Conservation (phyloP, 2,888 invertebrate species). For the Patella pellucida region DNA sequence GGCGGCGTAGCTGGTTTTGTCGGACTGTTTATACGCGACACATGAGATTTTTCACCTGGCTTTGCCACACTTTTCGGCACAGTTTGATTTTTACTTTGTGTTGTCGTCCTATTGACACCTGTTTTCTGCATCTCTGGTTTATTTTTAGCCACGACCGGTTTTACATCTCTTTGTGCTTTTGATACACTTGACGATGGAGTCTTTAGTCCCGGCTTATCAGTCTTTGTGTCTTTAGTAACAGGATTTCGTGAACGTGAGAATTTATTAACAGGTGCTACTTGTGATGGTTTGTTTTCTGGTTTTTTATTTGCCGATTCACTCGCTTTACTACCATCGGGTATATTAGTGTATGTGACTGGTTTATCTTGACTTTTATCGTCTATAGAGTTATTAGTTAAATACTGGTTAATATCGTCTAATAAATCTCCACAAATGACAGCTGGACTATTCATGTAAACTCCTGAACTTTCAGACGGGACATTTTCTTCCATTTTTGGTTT, state of each 20-base stretch:
- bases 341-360: neutral
- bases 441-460: constrained; percentile 1
- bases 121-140: neutral
- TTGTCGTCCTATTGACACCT: neutral
- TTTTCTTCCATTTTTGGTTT: neutral
- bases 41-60: constrained; percentile 5
- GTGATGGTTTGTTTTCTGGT: neutral
- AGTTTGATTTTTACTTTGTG: neutral
- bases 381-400: neutral
- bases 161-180: neutral
- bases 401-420: neutral
- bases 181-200: neutral
- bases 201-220: neutral
- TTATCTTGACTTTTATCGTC: neutral
- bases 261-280: neutral
- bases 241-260: neutral
- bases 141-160: neutral
- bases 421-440: neutral
- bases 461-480: neutral
- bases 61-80: no score
- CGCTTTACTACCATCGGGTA: neutral
- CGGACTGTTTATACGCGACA: neutral
- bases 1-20: neutral
- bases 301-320: neutral
- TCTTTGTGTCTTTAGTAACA: neutral